Evolutionary conservation across 2,113 vertebrate genomes (phyloP).

Genomic region (Sinocyclocheilus maitianheensis): DNA sequence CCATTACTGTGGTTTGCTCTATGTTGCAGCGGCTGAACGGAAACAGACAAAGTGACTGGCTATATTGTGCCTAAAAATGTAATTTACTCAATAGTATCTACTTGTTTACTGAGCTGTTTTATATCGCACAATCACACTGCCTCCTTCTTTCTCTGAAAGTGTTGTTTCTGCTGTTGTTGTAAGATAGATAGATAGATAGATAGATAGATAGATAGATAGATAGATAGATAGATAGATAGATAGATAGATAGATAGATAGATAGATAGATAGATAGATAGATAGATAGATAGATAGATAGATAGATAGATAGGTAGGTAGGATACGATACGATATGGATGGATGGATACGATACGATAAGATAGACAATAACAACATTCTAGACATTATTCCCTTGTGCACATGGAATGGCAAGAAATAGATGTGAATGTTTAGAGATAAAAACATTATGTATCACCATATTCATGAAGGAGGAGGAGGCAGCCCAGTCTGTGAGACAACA

Average conservation of each 20-base stretch:
- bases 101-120: background rate
- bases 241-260: background rate
- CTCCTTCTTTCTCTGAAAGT: background rate
- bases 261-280: background rate
- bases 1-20: background rate
- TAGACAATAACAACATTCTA: background rate
- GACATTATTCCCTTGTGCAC: background rate
- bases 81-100: background rate
- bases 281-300: background rate
- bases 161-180: background rate
- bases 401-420: background rate
- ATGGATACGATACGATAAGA: background rate
- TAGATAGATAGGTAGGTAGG: background rate
- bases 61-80: background rate
- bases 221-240: background rate
- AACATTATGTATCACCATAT: background rate
- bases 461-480: conserved; percentile 5
- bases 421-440: background rate
- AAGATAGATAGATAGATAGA: background rate
- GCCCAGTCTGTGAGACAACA: background rate
- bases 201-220: background rate
- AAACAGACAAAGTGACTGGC: background rate
- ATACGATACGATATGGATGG: background rate
- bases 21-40: background rate
- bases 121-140: background rate